phyloP scores from a whole-genome alignment of 2,797 vertebrate genomes.

The Tolypeutes matacus region DNA sequence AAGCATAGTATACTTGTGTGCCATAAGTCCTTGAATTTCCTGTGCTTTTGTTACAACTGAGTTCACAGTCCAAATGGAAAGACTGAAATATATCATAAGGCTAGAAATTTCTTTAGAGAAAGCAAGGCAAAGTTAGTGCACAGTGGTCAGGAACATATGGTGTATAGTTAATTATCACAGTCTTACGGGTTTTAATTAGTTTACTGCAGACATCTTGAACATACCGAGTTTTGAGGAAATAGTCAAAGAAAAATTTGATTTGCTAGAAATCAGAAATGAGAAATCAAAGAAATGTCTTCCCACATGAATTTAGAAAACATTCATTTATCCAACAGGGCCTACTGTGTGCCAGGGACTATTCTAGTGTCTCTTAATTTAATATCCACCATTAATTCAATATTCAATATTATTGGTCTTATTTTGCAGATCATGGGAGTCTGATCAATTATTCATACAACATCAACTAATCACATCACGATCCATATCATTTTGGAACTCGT shows the following conservation, averaged over 20 bases:
- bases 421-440: not conserved
- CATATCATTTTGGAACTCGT: slow-evolving; percentile 29
- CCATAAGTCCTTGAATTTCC: slow-evolving; percentile 58
- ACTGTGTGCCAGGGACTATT: not conserved
- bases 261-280: slow-evolving; percentile 49
- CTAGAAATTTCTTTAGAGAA: slow-evolving; percentile 53
- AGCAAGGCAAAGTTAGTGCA: slow-evolving; percentile 4
- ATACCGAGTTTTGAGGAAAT: slow-evolving; percentile 48
- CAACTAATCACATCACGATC: not conserved
- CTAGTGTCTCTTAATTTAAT: slow-evolving; percentile 41
- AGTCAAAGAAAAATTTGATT: slow-evolving; percentile 39
- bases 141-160: not conserved
- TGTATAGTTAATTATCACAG: slow-evolving; percentile 46
- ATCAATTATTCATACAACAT: not conserved
- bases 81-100: slow-evolving; percentile 39
- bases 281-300: slow-evolving; percentile 26
- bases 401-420: slow-evolving; percentile 37
- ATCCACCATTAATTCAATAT: slow-evolving; percentile 20
- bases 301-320: slow-evolving; percentile 20
- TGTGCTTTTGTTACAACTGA: slow-evolving; percentile 65
- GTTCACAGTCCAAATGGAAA: slow-evolving; percentile 59
- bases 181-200: slow-evolving; percentile 29
- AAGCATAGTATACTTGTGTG: not conserved
- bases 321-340: not conserved
- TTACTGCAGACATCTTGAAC: slow-evolving; percentile 32